Evolutionary conservation across 2,888 invertebrate species (phyloP).

Genomic region (Piscicola geometra): DNA sequence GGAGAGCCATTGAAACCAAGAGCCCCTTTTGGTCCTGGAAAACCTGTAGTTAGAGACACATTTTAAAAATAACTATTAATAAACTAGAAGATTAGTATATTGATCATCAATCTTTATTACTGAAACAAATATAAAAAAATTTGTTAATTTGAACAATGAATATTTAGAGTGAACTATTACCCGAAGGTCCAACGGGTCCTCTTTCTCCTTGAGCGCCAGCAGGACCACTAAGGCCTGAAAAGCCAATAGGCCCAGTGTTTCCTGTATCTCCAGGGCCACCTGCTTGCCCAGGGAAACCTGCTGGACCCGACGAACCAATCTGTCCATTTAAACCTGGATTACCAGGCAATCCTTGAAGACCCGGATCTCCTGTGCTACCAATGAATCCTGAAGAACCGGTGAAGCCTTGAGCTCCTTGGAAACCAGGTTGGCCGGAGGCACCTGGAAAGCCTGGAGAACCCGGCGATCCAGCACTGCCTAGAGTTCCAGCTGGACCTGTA

Average conservation of each 20-base stretch:
- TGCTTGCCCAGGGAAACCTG: conserved; percentile 39
- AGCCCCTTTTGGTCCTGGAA: conserved; percentile 37
- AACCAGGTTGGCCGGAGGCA: conserved; percentile 14
- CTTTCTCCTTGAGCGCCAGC: conserved; percentile 40
- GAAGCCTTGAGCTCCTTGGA: conserved; percentile 15
- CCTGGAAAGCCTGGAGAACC: conserved; percentile 8
- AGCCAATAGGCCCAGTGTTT: conserved; percentile 35
- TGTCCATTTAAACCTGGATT: conserved; percentile 32
- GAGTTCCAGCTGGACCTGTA: conserved; percentile 1
- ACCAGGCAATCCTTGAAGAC: neutral
- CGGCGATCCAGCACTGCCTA: neutral
- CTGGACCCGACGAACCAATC: conserved; percentile 32
- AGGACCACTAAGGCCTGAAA: conserved; percentile 45
- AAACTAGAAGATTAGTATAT: too few relatives aligned
- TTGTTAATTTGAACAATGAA: neutral
- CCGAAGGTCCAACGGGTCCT: conserved; percentile 37
- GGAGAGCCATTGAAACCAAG: conserved; percentile 34
- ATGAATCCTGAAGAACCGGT: conserved; percentile 14
- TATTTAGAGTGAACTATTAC: conserved; percentile 14
- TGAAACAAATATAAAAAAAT: too few relatives aligned
- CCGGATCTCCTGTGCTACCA: conserved; percentile 12
- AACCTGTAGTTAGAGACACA: conserved; percentile 26
- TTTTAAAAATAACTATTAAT: too few relatives aligned
- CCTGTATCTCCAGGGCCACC: conserved; percentile 39
- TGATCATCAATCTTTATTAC: too few relatives aligned